Evolutionary conservation across 2,113 vertebrate species (phyloP), one percentile per base, ranked within the genome.

Genomic region (Colinus virginianus): DNA sequence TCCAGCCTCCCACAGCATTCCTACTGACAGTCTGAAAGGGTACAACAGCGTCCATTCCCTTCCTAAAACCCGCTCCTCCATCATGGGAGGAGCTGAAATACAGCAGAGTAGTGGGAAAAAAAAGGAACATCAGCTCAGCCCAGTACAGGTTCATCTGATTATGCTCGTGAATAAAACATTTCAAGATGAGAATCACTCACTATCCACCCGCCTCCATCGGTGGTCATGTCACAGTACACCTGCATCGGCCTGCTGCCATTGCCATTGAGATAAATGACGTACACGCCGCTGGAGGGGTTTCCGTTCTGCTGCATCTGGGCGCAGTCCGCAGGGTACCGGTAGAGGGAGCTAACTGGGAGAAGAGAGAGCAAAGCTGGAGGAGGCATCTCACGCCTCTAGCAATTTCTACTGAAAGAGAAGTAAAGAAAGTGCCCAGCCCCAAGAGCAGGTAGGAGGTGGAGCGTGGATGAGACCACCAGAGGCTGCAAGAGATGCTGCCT

Each of bases 191-290:
- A 28, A 34, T 16, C 28, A 97, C 97, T 96, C 98, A 99, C 98
- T 79, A 96, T 98, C 98, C 99, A 99, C 77, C 99, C 97, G 0
- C 98, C 98, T 78, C 98, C 97, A 2, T 99, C 98, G 0, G 98
- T 98, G 70, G 97, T 97, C 98, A 98, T 98, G 97, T 99, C 99
- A 6, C 99, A 99, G 96, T 95, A 98, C 48, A 98, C 98, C 84
- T 98, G 96, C 28, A 98, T 56, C 0, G 98, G 96, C 77, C 93
- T 97, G 86, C 97, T 97, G 63, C 78, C 63, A 18, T 98, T 96
- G 6, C 97, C 89, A 0, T 96, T 97, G 56, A 99, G 87, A 67
- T 98, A 99, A 76, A 99, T 90, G 30, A 97, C 98, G 86, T 98
- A 98, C 43, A 98, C 32, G 3, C 98, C 98, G 0, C 97, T 98